phyloP scores from a whole-genome alignment of 1,140 invertebrate species.

The Bombus superbus region DNA sequence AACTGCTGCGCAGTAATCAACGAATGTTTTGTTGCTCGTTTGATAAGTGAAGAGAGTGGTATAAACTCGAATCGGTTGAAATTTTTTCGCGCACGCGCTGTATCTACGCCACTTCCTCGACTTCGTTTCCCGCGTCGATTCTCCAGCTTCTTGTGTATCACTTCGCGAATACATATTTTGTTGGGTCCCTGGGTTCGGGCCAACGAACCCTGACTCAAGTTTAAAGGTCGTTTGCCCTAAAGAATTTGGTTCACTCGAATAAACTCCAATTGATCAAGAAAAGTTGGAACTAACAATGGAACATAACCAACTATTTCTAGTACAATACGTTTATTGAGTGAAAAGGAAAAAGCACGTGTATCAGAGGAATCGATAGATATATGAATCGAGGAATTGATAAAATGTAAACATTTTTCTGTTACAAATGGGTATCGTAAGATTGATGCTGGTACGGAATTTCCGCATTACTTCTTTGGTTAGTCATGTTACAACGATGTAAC shows the following conservation, averaged over 20 bases:
- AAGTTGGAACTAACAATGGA: background rate
- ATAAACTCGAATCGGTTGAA: conserved; percentile 6
- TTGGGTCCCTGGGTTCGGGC: background rate
- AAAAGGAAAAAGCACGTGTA: background rate
- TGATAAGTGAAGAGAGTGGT: background rate
- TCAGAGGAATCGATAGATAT: background rate
- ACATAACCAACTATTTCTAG: background rate
- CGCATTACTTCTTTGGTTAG: background rate
- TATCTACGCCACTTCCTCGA: background rate
- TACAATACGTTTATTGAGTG: no score
- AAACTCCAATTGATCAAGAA: background rate
- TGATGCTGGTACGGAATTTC: background rate
- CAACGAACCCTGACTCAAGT: conserved; percentile 28
- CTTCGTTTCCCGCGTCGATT: conserved; percentile 1
- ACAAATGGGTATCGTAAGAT: background rate
- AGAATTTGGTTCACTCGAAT: background rate
- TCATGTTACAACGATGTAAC: background rate
- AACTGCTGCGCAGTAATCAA: background rate
- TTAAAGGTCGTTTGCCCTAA: conserved; percentile 25
- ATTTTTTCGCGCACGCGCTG: background rate
- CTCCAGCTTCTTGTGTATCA: background rate
- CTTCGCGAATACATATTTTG: background rate
- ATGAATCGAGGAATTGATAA: background rate
- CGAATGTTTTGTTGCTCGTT: conserved; percentile 6
- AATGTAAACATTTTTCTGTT: background rate